Conservation (phyloP, 2,797 vertebrate species). For the Rhynchotus rufescens region DNA sequence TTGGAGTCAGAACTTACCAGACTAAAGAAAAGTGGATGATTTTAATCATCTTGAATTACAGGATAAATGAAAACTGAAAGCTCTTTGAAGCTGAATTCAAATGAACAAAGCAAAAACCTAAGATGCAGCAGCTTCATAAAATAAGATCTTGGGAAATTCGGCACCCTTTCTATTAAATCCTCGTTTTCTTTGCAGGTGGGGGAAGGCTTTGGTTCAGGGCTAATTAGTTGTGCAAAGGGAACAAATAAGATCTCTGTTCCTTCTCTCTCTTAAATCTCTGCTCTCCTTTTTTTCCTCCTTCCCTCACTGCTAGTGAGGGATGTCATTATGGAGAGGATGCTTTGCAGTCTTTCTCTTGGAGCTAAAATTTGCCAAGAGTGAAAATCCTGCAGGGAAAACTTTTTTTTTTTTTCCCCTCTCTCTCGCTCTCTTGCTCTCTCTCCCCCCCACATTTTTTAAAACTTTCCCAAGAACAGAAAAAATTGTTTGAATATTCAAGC, state of each 20-base stretch:
- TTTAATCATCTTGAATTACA: background rate
- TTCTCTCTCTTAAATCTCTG: background rate
- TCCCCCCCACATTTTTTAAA: background rate
- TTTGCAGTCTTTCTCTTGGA: slow-evolving; percentile 5
- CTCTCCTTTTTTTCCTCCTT: background rate
- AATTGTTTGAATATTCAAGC: slow-evolving; percentile 1
- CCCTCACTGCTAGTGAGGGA: background rate
- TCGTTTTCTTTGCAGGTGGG: background rate
- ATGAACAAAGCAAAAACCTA: background rate
- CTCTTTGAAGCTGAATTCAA: background rate
- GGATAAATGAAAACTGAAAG: background rate
- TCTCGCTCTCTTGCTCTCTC: no score
- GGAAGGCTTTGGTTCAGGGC: background rate
- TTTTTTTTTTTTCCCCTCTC: background rate
- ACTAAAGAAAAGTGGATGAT: background rate
- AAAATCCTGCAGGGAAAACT: background rate
- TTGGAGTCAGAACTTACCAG: background rate
- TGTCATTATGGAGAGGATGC: background rate
- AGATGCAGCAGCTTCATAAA: background rate
- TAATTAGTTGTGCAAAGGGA: background rate
- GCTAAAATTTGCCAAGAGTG: background rate
- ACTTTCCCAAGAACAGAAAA: background rate
- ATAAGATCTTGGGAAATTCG: background rate
- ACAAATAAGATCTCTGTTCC: background rate
- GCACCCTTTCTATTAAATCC: background rate